Evolutionary conservation across 2,888 invertebrate genomes (phyloP).

Genomic region (Orthosia incerta): DNA sequence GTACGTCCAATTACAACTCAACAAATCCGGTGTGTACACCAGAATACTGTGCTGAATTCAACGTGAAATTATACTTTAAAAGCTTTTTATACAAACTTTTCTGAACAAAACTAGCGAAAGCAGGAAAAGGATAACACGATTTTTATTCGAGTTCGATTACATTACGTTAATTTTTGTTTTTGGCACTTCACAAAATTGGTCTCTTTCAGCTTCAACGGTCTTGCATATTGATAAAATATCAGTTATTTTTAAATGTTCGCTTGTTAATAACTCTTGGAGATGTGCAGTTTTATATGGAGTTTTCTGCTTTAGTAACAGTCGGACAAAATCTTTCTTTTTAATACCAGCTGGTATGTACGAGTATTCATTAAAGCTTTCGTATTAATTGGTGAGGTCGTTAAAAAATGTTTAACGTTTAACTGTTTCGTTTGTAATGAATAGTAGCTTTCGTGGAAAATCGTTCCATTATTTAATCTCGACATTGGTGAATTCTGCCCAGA

Average conservation of each 20-base stretch:
- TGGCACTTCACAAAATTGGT: neutral
- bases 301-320: neutral
- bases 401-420: no score
- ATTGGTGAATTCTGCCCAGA: neutral
- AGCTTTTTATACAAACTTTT: neutral
- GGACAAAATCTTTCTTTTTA: neutral
- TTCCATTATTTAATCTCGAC: neutral
- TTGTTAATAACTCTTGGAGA: conserved; percentile 3
- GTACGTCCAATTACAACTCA: conserved; percentile 4
- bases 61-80: neutral
- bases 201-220: neutral
- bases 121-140: neutral
- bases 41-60: neutral
- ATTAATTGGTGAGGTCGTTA: neutral
- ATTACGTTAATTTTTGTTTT: neutral
- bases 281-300: conserved; percentile 6
- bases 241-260: neutral
- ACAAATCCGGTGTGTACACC: neutral
- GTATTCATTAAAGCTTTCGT: conserved; percentile 4
- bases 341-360: neutral
- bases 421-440: neutral
- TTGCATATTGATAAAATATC: neutral
- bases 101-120: neutral
- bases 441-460: neutral
- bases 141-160: neutral